These are phyloP conservation scores for Ariolimax columbianus DNA, from an alignment of 2,888 invertebrate species.

Conservation along the genomic window DNA sequence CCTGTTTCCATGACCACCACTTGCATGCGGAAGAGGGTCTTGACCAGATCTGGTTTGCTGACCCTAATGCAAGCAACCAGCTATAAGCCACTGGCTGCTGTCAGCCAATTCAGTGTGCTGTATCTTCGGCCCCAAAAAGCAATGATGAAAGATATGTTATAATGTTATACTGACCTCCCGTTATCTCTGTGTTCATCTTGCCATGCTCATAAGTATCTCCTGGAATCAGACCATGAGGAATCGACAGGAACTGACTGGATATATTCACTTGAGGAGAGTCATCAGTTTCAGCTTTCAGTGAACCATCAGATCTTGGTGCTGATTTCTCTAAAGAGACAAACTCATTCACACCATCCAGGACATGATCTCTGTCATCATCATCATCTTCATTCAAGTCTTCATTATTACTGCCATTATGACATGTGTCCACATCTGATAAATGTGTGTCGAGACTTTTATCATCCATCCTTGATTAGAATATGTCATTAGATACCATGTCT, in stretches of 20 bases:
- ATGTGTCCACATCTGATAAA: background rate
- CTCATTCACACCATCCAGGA: background rate
- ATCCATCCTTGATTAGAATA: background rate
- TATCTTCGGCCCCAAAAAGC: too few species aligned
- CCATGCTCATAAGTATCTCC: slow-evolving; percentile 73
- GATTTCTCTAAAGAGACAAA: background rate
- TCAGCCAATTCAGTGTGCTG: too few species aligned
- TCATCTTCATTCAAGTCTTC: background rate
- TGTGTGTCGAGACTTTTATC: background rate
- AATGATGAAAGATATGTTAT: background rate
- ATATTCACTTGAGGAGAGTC: slow-evolving; percentile 60
- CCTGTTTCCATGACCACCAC: too few species aligned
- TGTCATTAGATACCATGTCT: background rate
- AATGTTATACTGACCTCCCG: slow-evolving; percentile 68
- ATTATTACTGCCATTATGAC: background rate
- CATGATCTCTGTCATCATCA: background rate
- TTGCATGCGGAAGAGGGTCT: too few species aligned
- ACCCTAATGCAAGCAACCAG: too few species aligned
- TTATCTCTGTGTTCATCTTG: slow-evolving; percentile 72
- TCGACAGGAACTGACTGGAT: slow-evolving; percentile 67
- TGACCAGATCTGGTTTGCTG: too few species aligned
- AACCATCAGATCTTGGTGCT: slow-evolving; percentile 53
- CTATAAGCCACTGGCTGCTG: too few species aligned
- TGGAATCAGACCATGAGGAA: slow-evolving; percentile 72
- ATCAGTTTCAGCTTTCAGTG: slow-evolving; percentile 50